These are phyloP conservation scores for Falco naumanni DNA, from an alignment of 2,797 vertebrate genomes.

Conservation along the genomic window DNA sequence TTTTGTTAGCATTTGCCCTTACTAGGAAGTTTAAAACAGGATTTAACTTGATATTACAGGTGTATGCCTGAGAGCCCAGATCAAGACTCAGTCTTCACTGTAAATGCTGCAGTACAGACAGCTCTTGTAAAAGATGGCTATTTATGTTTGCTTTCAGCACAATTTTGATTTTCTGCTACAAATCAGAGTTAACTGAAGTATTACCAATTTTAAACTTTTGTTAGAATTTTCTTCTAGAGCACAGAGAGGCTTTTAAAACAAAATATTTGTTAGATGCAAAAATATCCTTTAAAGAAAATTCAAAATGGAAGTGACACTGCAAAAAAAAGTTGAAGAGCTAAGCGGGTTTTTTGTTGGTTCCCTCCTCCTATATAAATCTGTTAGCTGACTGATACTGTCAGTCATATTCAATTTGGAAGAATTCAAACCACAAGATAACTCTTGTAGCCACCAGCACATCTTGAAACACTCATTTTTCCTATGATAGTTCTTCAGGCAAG, in stretches of 20 bases:
- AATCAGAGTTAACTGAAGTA: neutral
- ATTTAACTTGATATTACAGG: neutral
- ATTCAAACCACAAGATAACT: slow-evolving; percentile 21
- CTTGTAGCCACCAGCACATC: slow-evolving; percentile 4
- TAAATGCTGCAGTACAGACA: neutral
- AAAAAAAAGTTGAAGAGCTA: neutral
- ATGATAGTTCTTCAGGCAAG: slow-evolving; percentile 59
- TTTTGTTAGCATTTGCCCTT: neutral
- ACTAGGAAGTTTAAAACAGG: neutral
- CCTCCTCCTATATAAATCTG: neutral
- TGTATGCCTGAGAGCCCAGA: neutral
- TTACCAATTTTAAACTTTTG: neutral
- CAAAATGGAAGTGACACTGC: neutral
- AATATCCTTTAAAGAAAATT: neutral
- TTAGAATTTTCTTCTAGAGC: neutral
- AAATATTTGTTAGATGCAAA: neutral
- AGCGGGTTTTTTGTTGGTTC: neutral
- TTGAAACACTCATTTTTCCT: slow-evolving; percentile 51
- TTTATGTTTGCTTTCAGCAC: neutral
- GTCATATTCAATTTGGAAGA: slow-evolving; percentile 28
- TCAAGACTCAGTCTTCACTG: neutral
- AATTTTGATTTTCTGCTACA: neutral
- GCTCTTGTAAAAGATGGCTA: neutral
- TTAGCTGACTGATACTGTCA: neutral
- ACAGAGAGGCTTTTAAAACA: neutral